A percentile compares a stretch with the other conserved stretches of the same genome.
Conservation (phyloP, 2,113 vertebrate genomes). For the Centropristis striata region DNA sequence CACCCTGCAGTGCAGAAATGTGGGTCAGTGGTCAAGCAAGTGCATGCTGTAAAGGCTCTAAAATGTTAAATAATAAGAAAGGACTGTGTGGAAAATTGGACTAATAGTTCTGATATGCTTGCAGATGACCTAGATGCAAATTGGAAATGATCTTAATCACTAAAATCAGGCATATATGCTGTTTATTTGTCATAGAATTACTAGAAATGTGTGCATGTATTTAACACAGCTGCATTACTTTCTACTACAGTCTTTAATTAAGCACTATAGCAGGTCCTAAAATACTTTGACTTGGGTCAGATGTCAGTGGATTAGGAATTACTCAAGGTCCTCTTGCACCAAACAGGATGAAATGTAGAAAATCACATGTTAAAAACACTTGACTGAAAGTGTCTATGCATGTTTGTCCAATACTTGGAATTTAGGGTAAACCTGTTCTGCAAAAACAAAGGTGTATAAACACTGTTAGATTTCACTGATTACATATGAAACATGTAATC, state of each 20-base stretch:
- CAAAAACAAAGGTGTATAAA: too few species aligned
- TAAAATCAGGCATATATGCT: background rate
- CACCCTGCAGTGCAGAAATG: background rate
- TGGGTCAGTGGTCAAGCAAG: background rate
- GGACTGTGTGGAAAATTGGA: background rate
- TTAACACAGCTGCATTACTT: background rate
- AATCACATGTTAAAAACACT: background rate
- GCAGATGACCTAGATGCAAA: background rate
- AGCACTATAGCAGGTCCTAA: background rate
- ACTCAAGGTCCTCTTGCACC: background rate
- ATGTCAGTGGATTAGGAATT: background rate
- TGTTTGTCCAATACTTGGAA: background rate
- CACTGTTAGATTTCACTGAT: background rate
- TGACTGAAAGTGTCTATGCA: background rate
- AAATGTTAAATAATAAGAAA: background rate
- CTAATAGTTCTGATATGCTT: background rate
- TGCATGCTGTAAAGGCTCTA: background rate
- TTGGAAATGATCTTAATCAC: background rate
- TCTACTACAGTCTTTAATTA: background rate
- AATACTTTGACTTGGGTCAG: background rate
- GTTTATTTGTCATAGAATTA: background rate
- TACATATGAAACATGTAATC: too few species aligned
- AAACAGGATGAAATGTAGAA: background rate
- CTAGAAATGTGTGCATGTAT: background rate
- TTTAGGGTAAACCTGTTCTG: background rate